Evolutionary conservation across 2,113 vertebrate species (phyloP), one percentile per base, ranked within the genome.

Genomic region (Laticauda colubrina): DNA sequence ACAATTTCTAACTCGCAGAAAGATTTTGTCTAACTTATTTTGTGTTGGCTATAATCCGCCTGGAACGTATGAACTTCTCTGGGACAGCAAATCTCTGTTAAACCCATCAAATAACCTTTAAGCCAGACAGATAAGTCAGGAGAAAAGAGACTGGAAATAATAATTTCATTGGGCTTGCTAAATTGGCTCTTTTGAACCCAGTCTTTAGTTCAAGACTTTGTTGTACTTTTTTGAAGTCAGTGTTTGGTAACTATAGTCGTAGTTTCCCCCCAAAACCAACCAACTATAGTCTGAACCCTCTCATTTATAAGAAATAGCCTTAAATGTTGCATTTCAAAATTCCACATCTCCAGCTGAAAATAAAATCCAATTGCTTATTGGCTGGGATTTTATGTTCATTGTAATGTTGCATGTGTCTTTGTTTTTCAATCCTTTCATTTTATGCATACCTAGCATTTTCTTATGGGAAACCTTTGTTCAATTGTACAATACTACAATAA

Each of bases 361-460:
- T 29, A 87, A 87, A 81, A 39, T 14, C 29, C 29, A 15, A 81
- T 39, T 75, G 69, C 69, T 81, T 54, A 53, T 54, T 87, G 51
- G 14, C 26, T 54, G 15, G 86, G 8, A n/a, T 26, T 15, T 75
- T 26, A 6, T 91, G 15, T 53, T 20, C 39, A 93, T 94, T 93
- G 69, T 54, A 94, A 89, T 55, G 87, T 91, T 54, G 87, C 26
- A 18, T 89, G 87, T 86, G 55, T 64, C 23, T 45, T 87, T 55
- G 57, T 4, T 90, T 93, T 93, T 29, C 94, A 88, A 45, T 92
- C 87, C 56, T 2, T 92, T 94, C 43, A 34, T 94, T 96, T 88
- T 94, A 89, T 93, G 53, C 39, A 85, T 92, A n/a, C 61, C 85
- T 95, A 64, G 69, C 90, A 53, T 86, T 93, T 94, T 75, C 23